phyloP scores from a whole-genome alignment of 2,797 vertebrate species.

The Sciurus vulgaris region DNA sequence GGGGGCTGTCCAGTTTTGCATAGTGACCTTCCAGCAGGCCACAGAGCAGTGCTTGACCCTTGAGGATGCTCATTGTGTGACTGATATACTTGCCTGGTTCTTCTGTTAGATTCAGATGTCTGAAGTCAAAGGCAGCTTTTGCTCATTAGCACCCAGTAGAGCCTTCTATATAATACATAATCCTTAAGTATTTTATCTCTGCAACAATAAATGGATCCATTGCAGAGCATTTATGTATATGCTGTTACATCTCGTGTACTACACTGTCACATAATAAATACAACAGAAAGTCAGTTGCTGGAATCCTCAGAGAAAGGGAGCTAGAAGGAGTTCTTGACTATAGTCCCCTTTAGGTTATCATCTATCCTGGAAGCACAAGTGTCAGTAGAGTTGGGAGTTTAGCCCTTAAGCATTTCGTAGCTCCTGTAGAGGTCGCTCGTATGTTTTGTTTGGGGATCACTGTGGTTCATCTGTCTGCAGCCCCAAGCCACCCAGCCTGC shows the following conservation, averaged over 20 bases:
- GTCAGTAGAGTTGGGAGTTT: neutral
- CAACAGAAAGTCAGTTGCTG: neutral
- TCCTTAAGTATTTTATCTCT: neutral
- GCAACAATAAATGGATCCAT: neutral
- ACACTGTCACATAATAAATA: neutral
- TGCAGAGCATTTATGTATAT: neutral
- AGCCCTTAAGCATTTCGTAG: neutral
- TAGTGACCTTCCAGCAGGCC: neutral
- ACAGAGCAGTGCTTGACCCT: neutral
- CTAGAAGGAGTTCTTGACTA: neutral
- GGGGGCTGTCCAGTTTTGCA: neutral
- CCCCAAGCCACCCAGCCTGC: neutral
- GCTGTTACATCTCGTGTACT: neutral
- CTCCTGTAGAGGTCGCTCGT: neutral
- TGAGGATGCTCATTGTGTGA: fast-evolving
- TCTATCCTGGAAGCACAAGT: neutral
- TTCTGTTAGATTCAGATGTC: neutral
- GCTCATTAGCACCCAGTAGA: neutral
- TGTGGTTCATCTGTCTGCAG: neutral
- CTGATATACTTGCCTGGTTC: neutral
- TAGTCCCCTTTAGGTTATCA: neutral
- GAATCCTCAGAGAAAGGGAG: neutral
- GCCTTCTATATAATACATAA: neutral
- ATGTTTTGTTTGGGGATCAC: neutral
- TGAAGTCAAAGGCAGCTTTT: neutral